Percentiles rank a stretch among this genome's conserved stretches.
Evolutionary conservation across 2,113 vertebrate genomes (phyloP).

Genomic region (Narcine bancroftii): DNA sequence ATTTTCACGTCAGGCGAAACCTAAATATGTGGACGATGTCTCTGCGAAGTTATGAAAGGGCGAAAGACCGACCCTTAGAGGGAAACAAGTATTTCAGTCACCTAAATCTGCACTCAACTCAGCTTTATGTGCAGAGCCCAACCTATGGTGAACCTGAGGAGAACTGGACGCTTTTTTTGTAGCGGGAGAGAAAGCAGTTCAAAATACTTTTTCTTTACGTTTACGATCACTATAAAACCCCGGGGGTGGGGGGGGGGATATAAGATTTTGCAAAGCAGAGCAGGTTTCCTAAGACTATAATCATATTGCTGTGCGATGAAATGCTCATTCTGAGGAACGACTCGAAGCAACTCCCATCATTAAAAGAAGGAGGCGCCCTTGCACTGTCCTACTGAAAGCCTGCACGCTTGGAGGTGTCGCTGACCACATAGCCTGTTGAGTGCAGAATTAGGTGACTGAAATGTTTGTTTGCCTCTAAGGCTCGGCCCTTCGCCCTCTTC

Average conservation of each 20-base stretch:
- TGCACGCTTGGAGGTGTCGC: background rate
- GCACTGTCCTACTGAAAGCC: background rate
- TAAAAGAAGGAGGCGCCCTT: constrained; percentile 1
- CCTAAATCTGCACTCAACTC: no score
- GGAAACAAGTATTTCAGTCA: no score
- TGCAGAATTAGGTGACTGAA: background rate
- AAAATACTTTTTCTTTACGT: background rate
- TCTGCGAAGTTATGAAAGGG: no score
- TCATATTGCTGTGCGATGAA: background rate
- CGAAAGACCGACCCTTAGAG: no score
- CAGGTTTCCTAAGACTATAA: background rate
- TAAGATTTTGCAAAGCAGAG: background rate
- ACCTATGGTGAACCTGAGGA: no score
- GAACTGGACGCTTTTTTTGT: background rate
- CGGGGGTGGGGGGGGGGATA: background rate
- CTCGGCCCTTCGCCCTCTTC: constrained; percentile 50
- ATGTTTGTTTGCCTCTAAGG: background rate
- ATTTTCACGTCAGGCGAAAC: background rate
- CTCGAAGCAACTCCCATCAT: background rate
- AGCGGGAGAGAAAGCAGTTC: background rate
- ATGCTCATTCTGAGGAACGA: background rate
- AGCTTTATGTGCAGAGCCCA: no score
- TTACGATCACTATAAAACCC: background rate
- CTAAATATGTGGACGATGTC: background rate
- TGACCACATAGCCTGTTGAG: background rate